Evolutionary conservation across 2,888 invertebrate species (phyloP), one percentile per base, ranked within the genome.

Genomic region (Xylota segnis): DNA sequence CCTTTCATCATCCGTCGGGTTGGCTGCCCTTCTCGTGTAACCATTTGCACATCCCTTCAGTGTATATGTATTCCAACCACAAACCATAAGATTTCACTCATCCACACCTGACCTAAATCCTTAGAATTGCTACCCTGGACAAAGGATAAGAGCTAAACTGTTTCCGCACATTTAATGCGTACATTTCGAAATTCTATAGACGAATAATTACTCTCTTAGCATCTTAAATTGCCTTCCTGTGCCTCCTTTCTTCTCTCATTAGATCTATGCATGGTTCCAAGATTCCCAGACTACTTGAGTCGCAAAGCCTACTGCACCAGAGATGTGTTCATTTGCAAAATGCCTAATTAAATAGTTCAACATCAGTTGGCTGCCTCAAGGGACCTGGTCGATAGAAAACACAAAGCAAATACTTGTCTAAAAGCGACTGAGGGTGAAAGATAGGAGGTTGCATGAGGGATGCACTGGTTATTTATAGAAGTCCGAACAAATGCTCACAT

Each of bases 161-260:
- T 43, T 68, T 77, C 77, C 70, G 70, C 43, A 70, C 61, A 61
- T 61, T 61, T 66, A 66, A 58, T 70, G 59, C 59, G 9, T 32
- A 54, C 52, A 54, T 32, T 50, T 58, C 40, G n/a, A 75, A 58
- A 65, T 65, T 47, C 68, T 70, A 61, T 54, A 34, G 52, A 9
- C 10, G 45, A 71, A 54, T 71, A 71, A 78, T 78, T 71, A 47
- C 52, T 18, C 34, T n/a, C 71, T 54, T 56, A 14, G 71, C 76
- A 76, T 37, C 58, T 23, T 54, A 70, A 77, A 14, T 68, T 32
- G 32, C 63, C 27, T 43, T 54, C 58, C 58, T 54, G 32, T 27
- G 10, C 9, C 10, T 50, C 23, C 23, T 50, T 16, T 10, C 16
- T 50, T 18, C 47, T 29, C 32, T 54, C 74, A 74, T 74, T n/a